Conservation (phyloP, 2,797 vertebrate genomes). For the Eidolon dupreanum region DNA sequence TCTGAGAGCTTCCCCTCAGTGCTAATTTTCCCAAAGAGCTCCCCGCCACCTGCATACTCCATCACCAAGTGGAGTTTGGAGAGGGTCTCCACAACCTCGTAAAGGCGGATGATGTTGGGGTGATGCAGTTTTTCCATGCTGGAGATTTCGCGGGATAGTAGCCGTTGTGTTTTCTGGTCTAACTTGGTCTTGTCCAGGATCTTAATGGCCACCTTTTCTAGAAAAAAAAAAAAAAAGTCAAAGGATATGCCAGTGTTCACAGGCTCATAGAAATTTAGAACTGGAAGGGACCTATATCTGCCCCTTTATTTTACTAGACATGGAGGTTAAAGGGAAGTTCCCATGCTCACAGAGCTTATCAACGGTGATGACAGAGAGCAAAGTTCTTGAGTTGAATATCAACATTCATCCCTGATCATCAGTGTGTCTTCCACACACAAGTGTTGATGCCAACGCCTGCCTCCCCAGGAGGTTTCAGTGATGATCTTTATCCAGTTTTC, state of each 20-base stretch:
- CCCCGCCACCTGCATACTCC: constrained; percentile 97
- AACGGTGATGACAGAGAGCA: background rate
- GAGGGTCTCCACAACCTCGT: constrained; percentile 98
- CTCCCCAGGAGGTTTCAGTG: background rate
- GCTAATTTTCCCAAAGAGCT: constrained; percentile 97
- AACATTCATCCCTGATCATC: background rate
- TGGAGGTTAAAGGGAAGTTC: background rate
- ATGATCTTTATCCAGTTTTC: background rate
- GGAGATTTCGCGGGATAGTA: constrained; percentile 97
- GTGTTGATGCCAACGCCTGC: background rate
- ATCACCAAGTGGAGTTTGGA: constrained; percentile 96
- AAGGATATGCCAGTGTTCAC: background rate
- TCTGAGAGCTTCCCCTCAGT: constrained; percentile 95
- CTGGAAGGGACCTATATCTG: background rate
- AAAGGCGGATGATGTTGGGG: constrained; percentile 97
- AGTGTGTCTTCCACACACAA: background rate
- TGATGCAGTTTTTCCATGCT: constrained; percentile 99
- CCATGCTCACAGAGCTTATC: background rate
- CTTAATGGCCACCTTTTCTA: constrained; percentile 99
- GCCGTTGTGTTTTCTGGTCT: constrained; percentile 95
- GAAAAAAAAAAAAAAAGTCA: constrained; percentile 40
- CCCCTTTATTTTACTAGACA: background rate
- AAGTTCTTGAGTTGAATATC: background rate
- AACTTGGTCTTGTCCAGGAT: constrained; percentile 98
- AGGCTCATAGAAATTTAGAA: background rate